phyloP scores from a whole-genome alignment of 2,113 vertebrate genomes.

The Micromys minutus region DNA sequence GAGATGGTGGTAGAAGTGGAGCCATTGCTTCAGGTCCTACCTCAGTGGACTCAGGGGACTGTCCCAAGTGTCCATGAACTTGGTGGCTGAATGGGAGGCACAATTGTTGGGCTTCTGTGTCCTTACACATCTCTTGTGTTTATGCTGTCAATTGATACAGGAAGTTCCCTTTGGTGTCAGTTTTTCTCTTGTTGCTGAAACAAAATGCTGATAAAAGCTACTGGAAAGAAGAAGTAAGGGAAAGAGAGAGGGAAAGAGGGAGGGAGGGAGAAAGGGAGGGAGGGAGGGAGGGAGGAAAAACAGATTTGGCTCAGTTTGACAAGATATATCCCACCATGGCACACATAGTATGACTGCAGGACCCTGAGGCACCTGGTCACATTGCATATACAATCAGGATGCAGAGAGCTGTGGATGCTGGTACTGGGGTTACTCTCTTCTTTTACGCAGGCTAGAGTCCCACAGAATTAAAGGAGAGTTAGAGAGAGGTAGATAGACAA shows the following conservation, averaged over 20 bases:
- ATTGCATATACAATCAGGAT: background rate
- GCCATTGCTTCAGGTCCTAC: background rate
- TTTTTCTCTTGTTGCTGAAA: background rate
- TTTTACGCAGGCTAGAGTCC: background rate
- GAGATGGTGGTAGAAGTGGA: background rate
- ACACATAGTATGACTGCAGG: background rate
- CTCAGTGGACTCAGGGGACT: background rate
- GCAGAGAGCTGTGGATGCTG: background rate
- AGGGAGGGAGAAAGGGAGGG: too few species aligned
- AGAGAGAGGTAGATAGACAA: background rate
- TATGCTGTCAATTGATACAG: background rate
- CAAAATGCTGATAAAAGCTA: background rate
- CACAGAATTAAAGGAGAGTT: background rate
- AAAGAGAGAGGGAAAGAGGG: background rate
- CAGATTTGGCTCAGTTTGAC: background rate
- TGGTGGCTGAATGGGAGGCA: background rate
- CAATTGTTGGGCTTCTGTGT: background rate
- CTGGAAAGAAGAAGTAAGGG: background rate
- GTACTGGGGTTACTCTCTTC: background rate
- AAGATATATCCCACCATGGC: background rate
- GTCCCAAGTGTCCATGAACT: background rate
- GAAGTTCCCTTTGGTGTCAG: background rate
- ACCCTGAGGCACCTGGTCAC: background rate
- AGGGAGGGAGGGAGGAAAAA: background rate
- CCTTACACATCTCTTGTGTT: background rate